Percentiles rank a stretch among this genome's conserved stretches.
Conservation (phyloP, 2,888 invertebrate genomes). For the Drymonia ruficornis region DNA sequence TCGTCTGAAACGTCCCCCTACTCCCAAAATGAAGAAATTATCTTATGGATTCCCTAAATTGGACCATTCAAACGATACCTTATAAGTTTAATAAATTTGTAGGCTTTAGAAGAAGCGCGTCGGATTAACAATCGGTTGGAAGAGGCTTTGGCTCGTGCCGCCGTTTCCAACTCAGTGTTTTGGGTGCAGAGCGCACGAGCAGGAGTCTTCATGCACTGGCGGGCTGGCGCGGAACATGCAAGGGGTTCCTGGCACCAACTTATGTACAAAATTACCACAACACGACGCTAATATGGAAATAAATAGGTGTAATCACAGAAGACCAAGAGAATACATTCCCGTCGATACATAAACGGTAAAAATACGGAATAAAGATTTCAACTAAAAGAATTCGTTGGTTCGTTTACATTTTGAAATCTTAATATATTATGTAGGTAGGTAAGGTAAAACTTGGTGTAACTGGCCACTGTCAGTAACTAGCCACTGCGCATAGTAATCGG, state of each 20-base stretch:
- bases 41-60: no score
- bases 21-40: no score
- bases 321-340: neutral
- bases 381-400: neutral
- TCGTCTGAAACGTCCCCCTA: no score
- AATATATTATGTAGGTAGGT: no score
- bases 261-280: conserved; percentile 62
- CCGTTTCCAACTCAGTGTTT: conserved; percentile 46
- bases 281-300: conserved; percentile 30
- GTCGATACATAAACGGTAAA: neutral
- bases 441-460: no score
- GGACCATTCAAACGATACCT: no score
- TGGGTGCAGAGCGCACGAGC: conserved; percentile 62
- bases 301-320: neutral
- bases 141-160: conserved; percentile 55
- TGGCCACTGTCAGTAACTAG: no score
- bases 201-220: conserved; percentile 60
- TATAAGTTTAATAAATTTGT: no score
- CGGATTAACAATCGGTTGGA: conserved; percentile 61
- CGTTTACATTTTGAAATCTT: no score
- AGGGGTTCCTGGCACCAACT: conserved; percentile 61
- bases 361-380: neutral
- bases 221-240: conserved; percentile 49
- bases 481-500: no score
- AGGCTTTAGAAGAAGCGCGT: conserved; percentile 62